Percentiles rank a stretch among this genome's conserved stretches.
Evolutionary conservation across 2,888 invertebrate genomes (phyloP).

Genomic region (Noctua pronuba): DNA sequence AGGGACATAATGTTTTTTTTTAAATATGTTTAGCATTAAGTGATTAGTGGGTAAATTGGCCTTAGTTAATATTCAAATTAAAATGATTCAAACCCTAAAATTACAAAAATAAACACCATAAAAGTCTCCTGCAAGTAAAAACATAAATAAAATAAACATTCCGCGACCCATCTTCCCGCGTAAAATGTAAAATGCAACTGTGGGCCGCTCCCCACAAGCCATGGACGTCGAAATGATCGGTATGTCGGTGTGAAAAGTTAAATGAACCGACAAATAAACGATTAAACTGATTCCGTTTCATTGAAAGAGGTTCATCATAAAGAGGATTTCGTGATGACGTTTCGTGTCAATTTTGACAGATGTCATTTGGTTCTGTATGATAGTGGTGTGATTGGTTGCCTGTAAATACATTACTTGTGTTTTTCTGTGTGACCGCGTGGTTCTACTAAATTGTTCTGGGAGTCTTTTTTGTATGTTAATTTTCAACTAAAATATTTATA

Average conservation of each 20-base stretch:
- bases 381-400: not conserved
- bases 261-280: conserved; percentile 55
- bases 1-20: not conserved
- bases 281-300: conserved; percentile 43
- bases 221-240: conserved; percentile 38
- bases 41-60: not conserved
- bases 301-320: conserved; percentile 34
- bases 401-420: not conserved
- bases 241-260: conserved; percentile 50
- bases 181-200: conserved; percentile 45
- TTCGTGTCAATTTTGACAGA: conserved; percentile 18
- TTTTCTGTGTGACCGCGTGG: not conserved
- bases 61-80: not conserved
- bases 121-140: conserved; percentile 1
- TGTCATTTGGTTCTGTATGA: not conserved
- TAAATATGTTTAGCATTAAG: not conserved
- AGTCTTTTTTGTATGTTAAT: not conserved
- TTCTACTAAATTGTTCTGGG: not conserved
- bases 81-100: not conserved
- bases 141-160: conserved; percentile 14
- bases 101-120: not conserved
- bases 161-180: conserved; percentile 22
- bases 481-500: not conserved
- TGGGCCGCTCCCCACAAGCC: conserved; percentile 20
- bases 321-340: conserved; percentile 23